Conservation (phyloP, 37 sponge, comb jelly and placozoan species). For the Halichondria panicea region DNA sequence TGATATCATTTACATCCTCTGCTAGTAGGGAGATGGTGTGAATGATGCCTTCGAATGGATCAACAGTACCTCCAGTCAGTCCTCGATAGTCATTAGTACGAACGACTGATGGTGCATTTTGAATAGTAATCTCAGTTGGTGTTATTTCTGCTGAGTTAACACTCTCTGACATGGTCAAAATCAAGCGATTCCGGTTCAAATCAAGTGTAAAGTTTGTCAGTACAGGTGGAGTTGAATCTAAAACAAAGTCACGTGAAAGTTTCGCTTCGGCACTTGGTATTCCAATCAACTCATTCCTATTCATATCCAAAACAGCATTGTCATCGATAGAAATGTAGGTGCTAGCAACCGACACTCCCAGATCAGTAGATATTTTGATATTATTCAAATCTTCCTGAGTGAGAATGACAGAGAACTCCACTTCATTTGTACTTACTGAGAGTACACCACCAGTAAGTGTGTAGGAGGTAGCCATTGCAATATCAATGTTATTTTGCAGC, state of each 20-base stretch:
- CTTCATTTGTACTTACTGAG: constrained; percentile 35
- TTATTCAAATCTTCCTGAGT: constrained; percentile 56
- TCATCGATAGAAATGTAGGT: constrained; percentile 57
- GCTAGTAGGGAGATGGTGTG: constrained; percentile 40
- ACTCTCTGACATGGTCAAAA: constrained; percentile 76
- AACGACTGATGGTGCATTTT: constrained; percentile 15
- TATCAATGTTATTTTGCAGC: constrained; percentile 42
- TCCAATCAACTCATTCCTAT: constrained; percentile 46
- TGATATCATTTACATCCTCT: constrained; percentile 75
- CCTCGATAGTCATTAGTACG: constrained; percentile 6
- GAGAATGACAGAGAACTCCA: constrained; percentile 42
- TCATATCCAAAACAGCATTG: constrained; percentile 76
- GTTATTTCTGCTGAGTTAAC: constrained; percentile 38
- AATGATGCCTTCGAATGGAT: constrained; percentile 14
- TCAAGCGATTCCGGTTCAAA: constrained; percentile 45
- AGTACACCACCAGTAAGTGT: constrained; percentile 64
- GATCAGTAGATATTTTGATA: constrained; percentile 56
- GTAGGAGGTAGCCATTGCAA: neutral
- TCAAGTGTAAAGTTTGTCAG: constrained; percentile 73
- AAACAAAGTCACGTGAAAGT: constrained; percentile 12
- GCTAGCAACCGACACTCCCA: constrained; percentile 39
- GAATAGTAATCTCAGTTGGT: constrained; percentile 57
- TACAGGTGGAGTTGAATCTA: constrained; percentile 68
- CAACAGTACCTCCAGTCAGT: constrained; percentile 35
- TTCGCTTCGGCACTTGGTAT: constrained; percentile 18